Conservation (phyloP, 2,888 invertebrate species). For the Epinotia demarniana region DNA sequence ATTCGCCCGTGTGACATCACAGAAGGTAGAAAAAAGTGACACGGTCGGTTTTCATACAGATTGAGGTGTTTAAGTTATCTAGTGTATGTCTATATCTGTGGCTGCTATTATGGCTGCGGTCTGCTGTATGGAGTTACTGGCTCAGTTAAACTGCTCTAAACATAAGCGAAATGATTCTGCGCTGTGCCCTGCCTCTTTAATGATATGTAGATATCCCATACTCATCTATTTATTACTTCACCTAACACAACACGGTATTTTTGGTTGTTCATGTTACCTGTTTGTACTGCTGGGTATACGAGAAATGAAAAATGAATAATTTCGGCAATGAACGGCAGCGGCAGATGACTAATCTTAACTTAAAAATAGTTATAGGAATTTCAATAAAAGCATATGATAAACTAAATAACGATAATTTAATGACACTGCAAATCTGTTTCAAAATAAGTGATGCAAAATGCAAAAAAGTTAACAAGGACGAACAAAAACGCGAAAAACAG, state of each 20-base stretch:
- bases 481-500: slow-evolving; percentile 63
- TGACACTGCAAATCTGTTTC: slow-evolving; percentile 37
- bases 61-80: too few species aligned
- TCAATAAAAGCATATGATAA: slow-evolving; percentile 2
- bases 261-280: not conserved
- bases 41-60: too few species aligned
- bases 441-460: slow-evolving; percentile 34
- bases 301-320: not conserved
- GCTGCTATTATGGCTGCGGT: too few species aligned
- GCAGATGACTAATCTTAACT: not conserved
- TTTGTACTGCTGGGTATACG: not conserved
- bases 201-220: not conserved
- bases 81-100: too few species aligned
- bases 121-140: too few species aligned
- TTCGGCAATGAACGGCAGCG: not conserved
- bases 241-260: not conserved
- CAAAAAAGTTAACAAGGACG: slow-evolving; percentile 48
- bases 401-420: slow-evolving; percentile 11
- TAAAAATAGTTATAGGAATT: not conserved
- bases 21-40: too few species aligned
- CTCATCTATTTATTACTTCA: too few species aligned
- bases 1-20: too few species aligned
- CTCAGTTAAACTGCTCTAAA: too few species aligned
- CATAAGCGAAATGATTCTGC: too few species aligned
- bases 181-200: too few species aligned